These are phyloP conservation scores for Scomber colias DNA, from an alignment of 2,113 vertebrate species.

Conservation along the genomic window DNA sequence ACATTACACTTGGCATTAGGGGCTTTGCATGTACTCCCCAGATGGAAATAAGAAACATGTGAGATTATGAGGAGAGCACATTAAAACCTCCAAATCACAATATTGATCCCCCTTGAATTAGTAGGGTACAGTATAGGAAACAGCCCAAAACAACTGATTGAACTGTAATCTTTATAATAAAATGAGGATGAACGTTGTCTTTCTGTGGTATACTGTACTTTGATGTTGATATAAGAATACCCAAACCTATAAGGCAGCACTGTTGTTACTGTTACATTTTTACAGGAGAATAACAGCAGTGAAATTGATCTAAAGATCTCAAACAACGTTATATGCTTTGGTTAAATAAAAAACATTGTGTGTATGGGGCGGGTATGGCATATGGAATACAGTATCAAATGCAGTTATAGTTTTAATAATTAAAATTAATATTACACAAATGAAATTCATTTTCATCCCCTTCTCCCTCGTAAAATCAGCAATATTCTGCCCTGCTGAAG, in stretches of 20 bases:
- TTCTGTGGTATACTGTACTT: neutral
- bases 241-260: neutral
- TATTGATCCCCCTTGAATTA: neutral
- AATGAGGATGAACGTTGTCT: neutral
- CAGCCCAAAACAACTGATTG: neutral
- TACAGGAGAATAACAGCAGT: no score
- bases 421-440: no score
- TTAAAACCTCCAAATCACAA: constrained; percentile 33
- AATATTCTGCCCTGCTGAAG: neutral
- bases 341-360: no score
- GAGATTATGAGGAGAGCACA: constrained; percentile 28
- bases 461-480: constrained; percentile 5
- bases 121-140: neutral
- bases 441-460: neutral
- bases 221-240: neutral
- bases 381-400: no score
- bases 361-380: no score
- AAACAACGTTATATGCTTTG: no score
- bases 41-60: constrained; percentile 26
- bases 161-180: neutral
- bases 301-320: no score
- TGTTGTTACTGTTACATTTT: neutral
- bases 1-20: constrained; percentile 19
- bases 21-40: constrained; percentile 20
- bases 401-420: no score